Evolutionary conservation across 2,888 invertebrate genomes (phyloP).

Genomic region (Chloroclysta siterata): DNA sequence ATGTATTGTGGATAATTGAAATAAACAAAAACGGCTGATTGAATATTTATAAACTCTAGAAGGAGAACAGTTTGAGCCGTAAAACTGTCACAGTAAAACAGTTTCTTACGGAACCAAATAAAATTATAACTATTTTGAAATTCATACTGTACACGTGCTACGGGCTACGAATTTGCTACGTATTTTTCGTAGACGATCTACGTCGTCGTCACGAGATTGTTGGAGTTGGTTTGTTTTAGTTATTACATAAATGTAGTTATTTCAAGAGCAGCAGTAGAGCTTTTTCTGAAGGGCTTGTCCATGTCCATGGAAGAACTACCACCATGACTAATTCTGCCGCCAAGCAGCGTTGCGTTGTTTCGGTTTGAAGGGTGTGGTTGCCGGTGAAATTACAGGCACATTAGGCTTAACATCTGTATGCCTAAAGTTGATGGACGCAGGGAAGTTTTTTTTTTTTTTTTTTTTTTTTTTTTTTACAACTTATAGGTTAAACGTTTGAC

Average conservation of each 20-base stretch:
- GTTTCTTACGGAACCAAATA: not conserved
- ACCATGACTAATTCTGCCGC: no score
- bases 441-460: no score
- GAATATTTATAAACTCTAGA: not conserved
- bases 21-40: not conserved
- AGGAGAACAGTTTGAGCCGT: not conserved
- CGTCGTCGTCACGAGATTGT: conserved; percentile 33
- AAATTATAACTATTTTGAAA: conserved; percentile 28
- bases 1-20: not conserved
- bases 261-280: no score
- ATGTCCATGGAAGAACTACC: no score
- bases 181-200: conserved; percentile 40
- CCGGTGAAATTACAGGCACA: no score
- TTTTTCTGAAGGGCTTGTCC: no score
- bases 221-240: conserved; percentile 4
- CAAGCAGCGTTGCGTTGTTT: no score
- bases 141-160: conserved; percentile 40
- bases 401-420: no score
- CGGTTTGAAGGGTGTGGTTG: no score
- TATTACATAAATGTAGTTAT: not conserved
- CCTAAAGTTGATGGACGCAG: no score
- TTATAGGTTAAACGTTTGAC: no score
- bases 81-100: not conserved
- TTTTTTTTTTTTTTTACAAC: no score
- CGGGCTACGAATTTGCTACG: conserved; percentile 44